phyloP scores from a whole-genome alignment of 2,113 vertebrate species.

The Percina caprodes region DNA sequence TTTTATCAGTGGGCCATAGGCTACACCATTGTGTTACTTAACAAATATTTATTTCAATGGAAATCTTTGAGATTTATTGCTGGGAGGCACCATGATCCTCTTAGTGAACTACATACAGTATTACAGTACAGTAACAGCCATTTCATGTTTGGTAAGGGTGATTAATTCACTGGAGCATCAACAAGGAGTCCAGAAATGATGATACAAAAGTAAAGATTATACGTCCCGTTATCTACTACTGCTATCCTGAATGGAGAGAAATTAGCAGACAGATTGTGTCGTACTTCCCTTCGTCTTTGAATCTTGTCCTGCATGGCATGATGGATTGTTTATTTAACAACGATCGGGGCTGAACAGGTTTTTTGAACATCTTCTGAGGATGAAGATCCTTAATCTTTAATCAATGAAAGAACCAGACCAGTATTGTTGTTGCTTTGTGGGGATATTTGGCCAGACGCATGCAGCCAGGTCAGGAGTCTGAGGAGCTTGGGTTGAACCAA shows the following conservation, averaged over 20 bases:
- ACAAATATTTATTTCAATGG: too few species aligned
- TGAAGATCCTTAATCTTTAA: constrained; percentile 11
- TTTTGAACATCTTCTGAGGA: constrained; percentile 7
- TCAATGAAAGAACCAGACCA: constrained; percentile 27
- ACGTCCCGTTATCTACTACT: not conserved
- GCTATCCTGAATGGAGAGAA: not conserved
- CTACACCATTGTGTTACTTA: too few species aligned
- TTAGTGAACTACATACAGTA: not conserved
- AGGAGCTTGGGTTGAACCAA: constrained; percentile 48
- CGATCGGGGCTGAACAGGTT: not conserved
- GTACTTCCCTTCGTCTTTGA: not conserved
- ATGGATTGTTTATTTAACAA: not conserved
- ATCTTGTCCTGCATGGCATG: not conserved
- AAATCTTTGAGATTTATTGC: not conserved
- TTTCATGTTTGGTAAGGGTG: not conserved
- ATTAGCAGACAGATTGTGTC: not conserved
- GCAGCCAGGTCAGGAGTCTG: constrained; percentile 64
- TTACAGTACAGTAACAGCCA: too few species aligned
- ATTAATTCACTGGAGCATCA: not conserved
- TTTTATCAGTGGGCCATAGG: too few species aligned
- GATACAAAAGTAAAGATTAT: not conserved
- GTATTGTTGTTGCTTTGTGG: constrained; percentile 56
- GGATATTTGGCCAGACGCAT: constrained; percentile 67
- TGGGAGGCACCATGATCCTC: not conserved
- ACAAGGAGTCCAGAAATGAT: not conserved